Evolutionary conservation across 1,140 invertebrate species (phyloP).

Genomic region (Sinonovacula constricta): DNA sequence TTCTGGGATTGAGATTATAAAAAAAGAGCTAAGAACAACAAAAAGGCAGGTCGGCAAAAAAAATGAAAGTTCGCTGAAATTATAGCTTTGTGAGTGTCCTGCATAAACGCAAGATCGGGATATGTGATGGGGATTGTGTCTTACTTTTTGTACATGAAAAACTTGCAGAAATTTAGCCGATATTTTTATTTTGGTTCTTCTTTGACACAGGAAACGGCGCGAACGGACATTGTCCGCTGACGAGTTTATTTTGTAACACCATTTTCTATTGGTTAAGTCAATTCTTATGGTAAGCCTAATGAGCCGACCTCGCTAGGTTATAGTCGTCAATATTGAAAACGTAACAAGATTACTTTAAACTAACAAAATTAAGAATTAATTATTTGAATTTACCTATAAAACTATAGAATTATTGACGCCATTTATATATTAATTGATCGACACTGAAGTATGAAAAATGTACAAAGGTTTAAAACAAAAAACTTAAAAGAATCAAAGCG

Average conservation of each 20-base stretch:
- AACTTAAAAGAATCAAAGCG: too few relatives aligned
- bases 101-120: too few relatives aligned
- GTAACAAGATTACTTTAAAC: too few relatives aligned
- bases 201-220: constrained; percentile 38
- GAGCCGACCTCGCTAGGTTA: too few relatives aligned
- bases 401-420: too few relatives aligned
- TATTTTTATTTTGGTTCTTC: constrained; percentile 9
- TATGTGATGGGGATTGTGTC: not conserved
- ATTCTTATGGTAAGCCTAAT: too few relatives aligned
- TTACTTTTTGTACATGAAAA: not conserved
- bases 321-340: too few relatives aligned
- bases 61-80: not conserved
- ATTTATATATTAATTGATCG: too few relatives aligned
- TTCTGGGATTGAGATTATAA: not conserved
- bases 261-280: constrained; percentile 13
- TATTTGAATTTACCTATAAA: too few relatives aligned
- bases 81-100: not conserved
- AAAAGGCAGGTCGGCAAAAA: not conserved
- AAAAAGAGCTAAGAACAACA: not conserved
- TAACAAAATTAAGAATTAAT: too few relatives aligned
- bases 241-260: constrained; percentile 8
- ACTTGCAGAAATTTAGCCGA: not conserved
- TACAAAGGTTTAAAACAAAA: too few relatives aligned
- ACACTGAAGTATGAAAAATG: too few relatives aligned
- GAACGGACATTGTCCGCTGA: constrained; percentile 12